Conservation (phyloP, 2,888 invertebrate genomes). For the Galerucella pusilla region DNA sequence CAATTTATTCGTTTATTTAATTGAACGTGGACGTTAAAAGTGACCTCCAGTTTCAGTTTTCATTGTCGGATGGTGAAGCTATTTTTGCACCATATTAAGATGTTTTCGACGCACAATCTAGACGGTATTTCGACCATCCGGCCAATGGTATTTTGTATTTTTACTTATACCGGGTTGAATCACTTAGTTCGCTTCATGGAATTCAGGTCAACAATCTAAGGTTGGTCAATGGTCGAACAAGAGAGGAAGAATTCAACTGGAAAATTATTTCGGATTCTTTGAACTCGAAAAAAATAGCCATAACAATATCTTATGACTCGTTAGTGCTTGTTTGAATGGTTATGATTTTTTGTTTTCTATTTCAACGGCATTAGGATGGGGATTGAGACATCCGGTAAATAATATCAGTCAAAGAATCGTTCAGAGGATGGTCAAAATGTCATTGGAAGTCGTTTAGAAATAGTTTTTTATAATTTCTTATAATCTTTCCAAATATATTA, state of each 20-base stretch:
- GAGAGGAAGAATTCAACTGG: neutral
- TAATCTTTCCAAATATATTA: too few relatives aligned
- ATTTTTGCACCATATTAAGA: constrained; percentile 30
- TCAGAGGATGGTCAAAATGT: too few relatives aligned
- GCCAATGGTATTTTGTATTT: constrained; percentile 13
- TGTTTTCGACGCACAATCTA: constrained; percentile 41
- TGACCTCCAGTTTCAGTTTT: constrained; percentile 38
- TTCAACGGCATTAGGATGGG: too few relatives aligned
- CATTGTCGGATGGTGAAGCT: constrained; percentile 6
- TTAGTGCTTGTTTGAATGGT: too few relatives aligned
- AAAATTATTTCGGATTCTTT: neutral
- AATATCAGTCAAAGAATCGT: too few relatives aligned
- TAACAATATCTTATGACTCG: neutral
- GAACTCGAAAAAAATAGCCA: neutral
- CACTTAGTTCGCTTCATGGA: constrained; percentile 26
- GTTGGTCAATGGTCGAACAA: constrained; percentile 21
- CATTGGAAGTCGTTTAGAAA: too few relatives aligned
- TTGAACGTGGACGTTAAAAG: constrained; percentile 37
- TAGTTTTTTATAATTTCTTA: too few relatives aligned
- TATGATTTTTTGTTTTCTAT: too few relatives aligned
- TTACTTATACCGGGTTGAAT: constrained; percentile 4
- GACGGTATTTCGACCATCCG: constrained; percentile 34
- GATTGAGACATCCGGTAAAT: too few relatives aligned
- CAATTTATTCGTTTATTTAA: constrained; percentile 39
- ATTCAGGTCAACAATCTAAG: constrained; percentile 31